Conservation (phyloP, 2,888 invertebrate species). For the Eledona agricola region DNA sequence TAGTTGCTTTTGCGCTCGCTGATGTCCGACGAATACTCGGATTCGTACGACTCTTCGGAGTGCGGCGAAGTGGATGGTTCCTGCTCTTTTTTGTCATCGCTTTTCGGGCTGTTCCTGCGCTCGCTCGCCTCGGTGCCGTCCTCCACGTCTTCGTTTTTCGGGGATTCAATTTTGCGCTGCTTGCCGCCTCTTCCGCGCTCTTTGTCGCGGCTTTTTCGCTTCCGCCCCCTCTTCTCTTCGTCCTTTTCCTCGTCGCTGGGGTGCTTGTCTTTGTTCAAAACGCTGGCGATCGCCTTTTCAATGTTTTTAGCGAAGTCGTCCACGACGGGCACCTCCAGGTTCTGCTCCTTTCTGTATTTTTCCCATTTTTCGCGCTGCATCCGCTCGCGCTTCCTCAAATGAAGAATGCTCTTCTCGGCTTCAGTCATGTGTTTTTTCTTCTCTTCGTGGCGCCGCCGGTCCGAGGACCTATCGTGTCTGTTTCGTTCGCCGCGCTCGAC, state of each 20-base stretch:
- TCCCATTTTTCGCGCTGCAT: conserved; percentile 60
- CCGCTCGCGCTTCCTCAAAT: conserved; percentile 58
- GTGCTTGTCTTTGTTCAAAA: conserved; percentile 71
- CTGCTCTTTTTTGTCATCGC: conserved; percentile 21
- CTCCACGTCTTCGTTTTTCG: conserved; percentile 68
- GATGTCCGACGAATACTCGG: conserved; percentile 65
- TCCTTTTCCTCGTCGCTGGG: conserved; percentile 58
- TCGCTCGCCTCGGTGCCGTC: conserved; percentile 84
- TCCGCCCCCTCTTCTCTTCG: conserved; percentile 66
- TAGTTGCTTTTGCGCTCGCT: conserved; percentile 37
- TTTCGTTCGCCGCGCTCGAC: conserved; percentile 9
- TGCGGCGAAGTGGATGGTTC: conserved; percentile 48
- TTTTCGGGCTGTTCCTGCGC: conserved; percentile 71
- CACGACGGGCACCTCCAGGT: conserved; percentile 38
- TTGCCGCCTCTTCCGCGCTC: conserved; percentile 65
- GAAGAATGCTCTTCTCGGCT: conserved; percentile 61
- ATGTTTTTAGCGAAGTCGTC: conserved; percentile 84
- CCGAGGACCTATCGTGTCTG: conserved; percentile 8
- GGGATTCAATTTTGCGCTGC: conserved; percentile 61
- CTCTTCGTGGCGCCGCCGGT: conserved; percentile 40
- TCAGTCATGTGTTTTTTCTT: conserved; percentile 59
- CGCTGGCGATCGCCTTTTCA: conserved; percentile 80
- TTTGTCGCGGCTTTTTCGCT: conserved; percentile 67
- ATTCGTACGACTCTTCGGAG: conserved; percentile 65
- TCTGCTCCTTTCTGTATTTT: conserved; percentile 54